Conservation (phyloP, 2,888 invertebrate species). For the Cryptocephalus moraei region DNA sequence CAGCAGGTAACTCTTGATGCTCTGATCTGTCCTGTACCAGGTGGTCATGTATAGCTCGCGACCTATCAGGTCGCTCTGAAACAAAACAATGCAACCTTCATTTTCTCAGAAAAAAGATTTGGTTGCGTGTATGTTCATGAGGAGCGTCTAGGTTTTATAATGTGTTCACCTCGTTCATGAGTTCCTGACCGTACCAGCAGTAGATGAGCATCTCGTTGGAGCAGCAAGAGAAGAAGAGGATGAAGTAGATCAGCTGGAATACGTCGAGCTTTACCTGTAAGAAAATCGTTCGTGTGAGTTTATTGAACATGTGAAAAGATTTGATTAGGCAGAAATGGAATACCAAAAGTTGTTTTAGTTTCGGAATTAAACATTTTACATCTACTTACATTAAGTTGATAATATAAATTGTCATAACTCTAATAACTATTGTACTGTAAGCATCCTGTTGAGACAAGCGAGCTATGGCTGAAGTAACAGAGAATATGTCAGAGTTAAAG, state of each 20-base stretch:
- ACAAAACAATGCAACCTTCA: background rate
- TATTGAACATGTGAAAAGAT: too few relatives aligned
- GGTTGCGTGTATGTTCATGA: background rate
- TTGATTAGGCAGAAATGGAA: too few relatives aligned
- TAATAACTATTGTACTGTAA: too few relatives aligned
- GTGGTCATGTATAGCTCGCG: constrained; percentile 3
- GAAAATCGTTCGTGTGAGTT: too few relatives aligned
- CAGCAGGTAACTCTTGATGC: constrained; percentile 1
- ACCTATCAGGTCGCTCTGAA: constrained; percentile 2
- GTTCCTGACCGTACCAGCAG: constrained; percentile 4
- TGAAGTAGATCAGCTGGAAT: background rate
- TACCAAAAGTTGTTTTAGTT: background rate
- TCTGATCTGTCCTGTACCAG: constrained; percentile 3
- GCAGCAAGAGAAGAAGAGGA: constrained; percentile 1
- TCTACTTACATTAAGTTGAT: too few relatives aligned
- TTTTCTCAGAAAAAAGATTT: background rate
- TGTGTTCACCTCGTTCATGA: constrained; percentile 2
- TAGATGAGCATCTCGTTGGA: constrained; percentile 1
- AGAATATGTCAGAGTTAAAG: too few relatives aligned
- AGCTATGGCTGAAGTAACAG: too few relatives aligned
- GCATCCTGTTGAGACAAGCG: too few relatives aligned
- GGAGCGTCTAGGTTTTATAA: background rate
- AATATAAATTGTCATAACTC: too few relatives aligned
- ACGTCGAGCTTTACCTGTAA: too few relatives aligned
- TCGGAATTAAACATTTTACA: background rate